Conservation (phyloP, 2,888 invertebrate genomes). For the Epirrhoe tristata region DNA sequence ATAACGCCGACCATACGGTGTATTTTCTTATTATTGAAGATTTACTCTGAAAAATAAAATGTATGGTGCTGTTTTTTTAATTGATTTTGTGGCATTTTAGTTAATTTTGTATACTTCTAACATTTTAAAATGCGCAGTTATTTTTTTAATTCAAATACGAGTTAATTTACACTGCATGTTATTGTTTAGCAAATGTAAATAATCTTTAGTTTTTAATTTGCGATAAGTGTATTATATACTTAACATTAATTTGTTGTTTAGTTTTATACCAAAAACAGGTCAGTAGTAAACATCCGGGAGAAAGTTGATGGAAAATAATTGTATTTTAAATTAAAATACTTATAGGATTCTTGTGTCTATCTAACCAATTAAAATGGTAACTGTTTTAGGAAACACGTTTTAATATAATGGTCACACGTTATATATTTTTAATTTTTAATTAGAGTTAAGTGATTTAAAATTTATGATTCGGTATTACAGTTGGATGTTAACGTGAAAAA, state of each 20-base stretch:
- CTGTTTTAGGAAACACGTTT: conserved; percentile 12
- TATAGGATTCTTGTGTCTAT: conserved; percentile 10
- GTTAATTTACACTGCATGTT: conserved; percentile 10
- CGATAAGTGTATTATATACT: conserved; percentile 22
- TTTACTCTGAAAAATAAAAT: conserved; percentile 16
- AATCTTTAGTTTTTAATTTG: conserved; percentile 20
- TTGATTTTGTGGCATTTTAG: conserved; percentile 26
- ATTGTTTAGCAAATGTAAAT: conserved; percentile 17
- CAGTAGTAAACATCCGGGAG: conserved; percentile 56
- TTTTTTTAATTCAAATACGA: conserved; percentile 12
- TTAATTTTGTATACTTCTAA: conserved; percentile 18
- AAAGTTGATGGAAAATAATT: conserved; percentile 20
- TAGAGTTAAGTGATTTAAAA: conserved; percentile 15
- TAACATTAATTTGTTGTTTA: conserved; percentile 38
- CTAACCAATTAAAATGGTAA: neutral
- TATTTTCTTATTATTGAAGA: conserved; percentile 10
- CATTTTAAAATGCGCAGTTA: conserved; percentile 5
- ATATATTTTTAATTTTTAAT: conserved; percentile 3
- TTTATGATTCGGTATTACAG: conserved; percentile 32
- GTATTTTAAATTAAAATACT: too few relatives aligned
- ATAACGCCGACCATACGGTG: conserved; percentile 14
- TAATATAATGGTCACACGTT: conserved; percentile 21
- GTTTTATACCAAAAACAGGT: conserved; percentile 65
- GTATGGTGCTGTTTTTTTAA: conserved; percentile 29
- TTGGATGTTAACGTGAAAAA: conserved; percentile 25